These are phyloP conservation scores for Phylloscopus trochiloides DNA, from an alignment of 2,113 vertebrate genomes.

Conservation along the genomic window DNA sequence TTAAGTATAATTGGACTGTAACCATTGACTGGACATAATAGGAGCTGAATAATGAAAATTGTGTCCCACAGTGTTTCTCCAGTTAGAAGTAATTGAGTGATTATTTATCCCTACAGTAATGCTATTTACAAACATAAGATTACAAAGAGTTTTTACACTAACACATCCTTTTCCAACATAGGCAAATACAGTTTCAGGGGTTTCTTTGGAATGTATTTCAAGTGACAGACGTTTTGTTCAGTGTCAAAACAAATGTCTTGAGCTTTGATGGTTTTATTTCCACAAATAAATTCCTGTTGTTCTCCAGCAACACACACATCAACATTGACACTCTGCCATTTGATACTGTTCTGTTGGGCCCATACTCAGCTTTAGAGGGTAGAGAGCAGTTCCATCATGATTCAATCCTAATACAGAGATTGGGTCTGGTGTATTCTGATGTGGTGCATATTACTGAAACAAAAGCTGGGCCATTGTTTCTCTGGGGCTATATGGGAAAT, in stretches of 20 bases:
- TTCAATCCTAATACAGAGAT: background rate
- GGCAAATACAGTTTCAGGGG: background rate
- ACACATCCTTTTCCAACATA: background rate
- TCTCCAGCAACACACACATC: accelerated
- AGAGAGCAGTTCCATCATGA: background rate
- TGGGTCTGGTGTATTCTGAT: background rate
- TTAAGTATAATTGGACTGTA: background rate
- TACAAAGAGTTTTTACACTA: background rate
- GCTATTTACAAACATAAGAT: background rate
- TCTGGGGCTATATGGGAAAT: background rate
- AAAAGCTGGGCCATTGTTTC: background rate
- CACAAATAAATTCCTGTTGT: background rate
- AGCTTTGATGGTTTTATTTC: background rate
- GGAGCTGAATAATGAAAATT: background rate
- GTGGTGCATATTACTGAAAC: background rate
- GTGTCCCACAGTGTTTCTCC: background rate
- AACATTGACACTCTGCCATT: background rate
- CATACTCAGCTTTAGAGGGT: background rate
- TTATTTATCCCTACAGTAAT: background rate
- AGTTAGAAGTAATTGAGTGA: background rate
- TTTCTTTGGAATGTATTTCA: background rate
- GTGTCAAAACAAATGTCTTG: background rate
- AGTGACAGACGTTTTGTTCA: background rate
- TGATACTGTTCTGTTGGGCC: background rate
- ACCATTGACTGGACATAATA: background rate